Evolutionary conservation across 2,888 invertebrate species (phyloP).

Genomic region (Fragum sueziense): DNA sequence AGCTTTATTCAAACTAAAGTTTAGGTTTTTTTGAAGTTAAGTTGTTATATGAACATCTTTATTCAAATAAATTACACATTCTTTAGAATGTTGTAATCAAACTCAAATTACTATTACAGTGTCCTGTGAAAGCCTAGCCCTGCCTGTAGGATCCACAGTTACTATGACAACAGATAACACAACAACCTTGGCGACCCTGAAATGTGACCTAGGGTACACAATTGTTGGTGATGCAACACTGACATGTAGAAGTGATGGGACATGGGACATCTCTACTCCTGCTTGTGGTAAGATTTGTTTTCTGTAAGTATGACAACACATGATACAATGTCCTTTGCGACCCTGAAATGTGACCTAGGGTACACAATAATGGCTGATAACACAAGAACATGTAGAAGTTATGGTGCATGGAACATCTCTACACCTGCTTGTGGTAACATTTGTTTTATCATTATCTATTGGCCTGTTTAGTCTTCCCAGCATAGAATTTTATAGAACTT

Average conservation of each 20-base stretch:
- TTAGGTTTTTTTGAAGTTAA: no score
- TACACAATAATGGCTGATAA: conserved; percentile 51
- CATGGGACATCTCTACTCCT: conserved; percentile 34
- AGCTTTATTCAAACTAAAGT: no score
- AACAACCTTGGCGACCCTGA: conserved; percentile 45
- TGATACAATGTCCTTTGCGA: conserved; percentile 40
- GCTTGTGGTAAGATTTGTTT: no score
- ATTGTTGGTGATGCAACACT: conserved; percentile 32
- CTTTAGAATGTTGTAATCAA: no score
- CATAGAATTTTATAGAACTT: no score
- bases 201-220: conserved; percentile 62
- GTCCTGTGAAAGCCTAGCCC: conserved; percentile 27
- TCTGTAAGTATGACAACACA: conserved; percentile 32
- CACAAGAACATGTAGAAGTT: conserved; percentile 19
- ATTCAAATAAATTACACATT: no score
- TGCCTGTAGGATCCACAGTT: conserved; percentile 31
- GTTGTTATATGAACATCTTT: no score
- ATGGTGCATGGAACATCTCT: conserved; percentile 38
- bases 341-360: conserved; percentile 57
- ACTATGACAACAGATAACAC: conserved; percentile 36
- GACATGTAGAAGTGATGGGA: conserved; percentile 33
- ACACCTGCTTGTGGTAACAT: conserved; percentile 46
- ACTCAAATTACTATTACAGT: conserved; percentile 23
- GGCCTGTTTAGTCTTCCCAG: no score
- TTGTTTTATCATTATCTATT: no score